A percentile compares a stretch with the other conserved stretches of the same genome.
These are phyloP conservation scores for Yoshiicerus persimilis DNA, from an alignment of 1,140 invertebrate genomes.

Conservation along the genomic window DNA sequence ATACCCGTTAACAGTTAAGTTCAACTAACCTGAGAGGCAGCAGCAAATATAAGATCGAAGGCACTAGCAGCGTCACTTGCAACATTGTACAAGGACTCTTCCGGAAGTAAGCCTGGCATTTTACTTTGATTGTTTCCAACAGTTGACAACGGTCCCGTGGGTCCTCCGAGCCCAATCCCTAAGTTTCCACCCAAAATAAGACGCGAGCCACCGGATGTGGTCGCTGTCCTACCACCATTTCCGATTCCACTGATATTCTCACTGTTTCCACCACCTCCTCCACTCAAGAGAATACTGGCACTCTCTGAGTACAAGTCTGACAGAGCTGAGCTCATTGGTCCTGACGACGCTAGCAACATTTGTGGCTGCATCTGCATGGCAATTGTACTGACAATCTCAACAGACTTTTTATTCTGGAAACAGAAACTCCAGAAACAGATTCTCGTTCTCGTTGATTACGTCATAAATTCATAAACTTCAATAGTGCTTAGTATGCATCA, in stretches of 20 bases:
- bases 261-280: not conserved
- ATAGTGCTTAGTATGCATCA: not conserved
- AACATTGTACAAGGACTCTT: not conserved
- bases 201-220: conserved; percentile 28
- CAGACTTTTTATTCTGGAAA: not conserved
- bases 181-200: conserved; percentile 13
- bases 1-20: not conserved
- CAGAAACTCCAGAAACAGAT: not conserved
- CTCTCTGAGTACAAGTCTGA: conserved; percentile 36
- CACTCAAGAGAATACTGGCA: conserved; percentile 20
- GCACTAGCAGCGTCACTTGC: conserved; percentile 25
- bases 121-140: conserved; percentile 4
- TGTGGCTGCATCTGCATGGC: conserved; percentile 35
- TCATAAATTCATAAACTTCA: not conserved
- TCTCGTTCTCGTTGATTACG: no score
- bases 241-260: conserved; percentile 7
- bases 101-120: conserved; percentile 26
- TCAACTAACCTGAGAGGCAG: conserved; percentile 43
- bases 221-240: not conserved
- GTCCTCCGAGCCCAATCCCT: not conserved
- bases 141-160: not conserved
- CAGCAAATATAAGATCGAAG: conserved; percentile 45
- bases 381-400: not conserved
- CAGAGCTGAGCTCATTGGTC: conserved; percentile 14
- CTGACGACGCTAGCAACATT: not conserved